Conservation (phyloP, 2,797 vertebrate species). For the Micropoecilia bifurca region DNA sequence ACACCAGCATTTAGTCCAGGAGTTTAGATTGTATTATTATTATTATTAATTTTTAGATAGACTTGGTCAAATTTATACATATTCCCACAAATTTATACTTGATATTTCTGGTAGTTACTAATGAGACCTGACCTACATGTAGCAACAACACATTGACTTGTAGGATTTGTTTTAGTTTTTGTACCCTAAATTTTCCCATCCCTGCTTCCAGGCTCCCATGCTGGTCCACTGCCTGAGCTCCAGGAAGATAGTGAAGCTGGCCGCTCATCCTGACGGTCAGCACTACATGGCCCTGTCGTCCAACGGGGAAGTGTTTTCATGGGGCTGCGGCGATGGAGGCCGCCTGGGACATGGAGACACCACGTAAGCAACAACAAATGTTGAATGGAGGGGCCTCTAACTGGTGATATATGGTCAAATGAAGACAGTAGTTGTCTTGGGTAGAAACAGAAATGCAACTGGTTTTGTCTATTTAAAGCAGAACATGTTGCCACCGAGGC, state of each 20-base stretch:
- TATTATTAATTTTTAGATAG: not conserved
- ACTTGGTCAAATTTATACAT: not conserved
- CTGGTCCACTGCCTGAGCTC: conserved; percentile 91
- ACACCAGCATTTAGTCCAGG: too few relatives aligned
- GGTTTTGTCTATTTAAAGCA: not conserved
- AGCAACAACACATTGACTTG: conserved; percentile 1
- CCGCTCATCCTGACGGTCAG: conserved; percentile 96
- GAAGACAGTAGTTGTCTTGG: not conserved
- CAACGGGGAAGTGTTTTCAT: conserved; percentile 96
- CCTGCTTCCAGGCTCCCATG: conserved; percentile 86
- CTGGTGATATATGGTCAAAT: not conserved
- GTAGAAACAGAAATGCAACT: conserved; percentile 4
- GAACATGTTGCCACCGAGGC: not conserved
- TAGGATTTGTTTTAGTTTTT: not conserved
- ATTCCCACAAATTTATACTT: not conserved
- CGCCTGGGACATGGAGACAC: conserved; percentile 97
- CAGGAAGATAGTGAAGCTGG: conserved; percentile 94
- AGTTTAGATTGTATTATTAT: not conserved
- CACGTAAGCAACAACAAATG: conserved; percentile 81
- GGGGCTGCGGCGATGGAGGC: conserved; percentile 98
- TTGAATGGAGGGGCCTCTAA: not conserved
- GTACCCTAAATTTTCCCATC: not conserved
- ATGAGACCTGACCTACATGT: not conserved
- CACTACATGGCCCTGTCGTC: conserved; percentile 94
- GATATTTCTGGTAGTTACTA: not conserved